Evolutionary conservation across 1,140 invertebrate genomes (phyloP), one percentile per base, ranked within the genome.

Genomic region (Rhyacophila brunnea): DNA sequence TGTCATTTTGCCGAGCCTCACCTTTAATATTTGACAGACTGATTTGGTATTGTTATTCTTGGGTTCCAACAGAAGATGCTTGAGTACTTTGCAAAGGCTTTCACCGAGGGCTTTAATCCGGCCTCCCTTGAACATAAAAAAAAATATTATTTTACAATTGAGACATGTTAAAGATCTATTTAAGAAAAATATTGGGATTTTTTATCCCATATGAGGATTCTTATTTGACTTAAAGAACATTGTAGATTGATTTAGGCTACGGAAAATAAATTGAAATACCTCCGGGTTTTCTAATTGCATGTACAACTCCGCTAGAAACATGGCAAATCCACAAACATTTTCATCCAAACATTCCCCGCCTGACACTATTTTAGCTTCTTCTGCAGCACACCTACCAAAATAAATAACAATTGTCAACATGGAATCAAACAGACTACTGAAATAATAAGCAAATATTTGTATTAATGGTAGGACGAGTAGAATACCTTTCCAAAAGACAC

Each of bases 261-360:
- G n/a, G n/a, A n/a, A n/a, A n/a, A n/a, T n/a, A n/a, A n/a, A n/a
- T n/a, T n/a, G n/a, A n/a, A n/a, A 10, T 52, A 79, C 77, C 68
- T 79, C 74, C 61, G 68, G 75, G 56, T 79, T 73, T 55, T 79
- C 77, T 15, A 79, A 68, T 60, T 79, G 77, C 28, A 76, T 79
- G 56, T 79, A 79, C 36, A 79, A 74, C 67, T 79, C 77, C 35
- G 75, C 77, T n/a, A 79, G 68, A 58, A 79, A 79, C 77, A 79
- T 79, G 6, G 77, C 77, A 68, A 79, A 79, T 1, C 77, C 77
- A 6, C 77, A 70, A 68, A 78, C 73, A 55, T 77, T 76, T 36
- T 79, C 75, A 45, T 75, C 74, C 0, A 74, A 75, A 1, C 70
- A 68, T 60, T 78, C 76, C 9, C 71, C 50, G 18, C 74, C 74